Evolutionary conservation across 2,888 invertebrate species (phyloP).

Genomic region (Mantis religiosa): DNA sequence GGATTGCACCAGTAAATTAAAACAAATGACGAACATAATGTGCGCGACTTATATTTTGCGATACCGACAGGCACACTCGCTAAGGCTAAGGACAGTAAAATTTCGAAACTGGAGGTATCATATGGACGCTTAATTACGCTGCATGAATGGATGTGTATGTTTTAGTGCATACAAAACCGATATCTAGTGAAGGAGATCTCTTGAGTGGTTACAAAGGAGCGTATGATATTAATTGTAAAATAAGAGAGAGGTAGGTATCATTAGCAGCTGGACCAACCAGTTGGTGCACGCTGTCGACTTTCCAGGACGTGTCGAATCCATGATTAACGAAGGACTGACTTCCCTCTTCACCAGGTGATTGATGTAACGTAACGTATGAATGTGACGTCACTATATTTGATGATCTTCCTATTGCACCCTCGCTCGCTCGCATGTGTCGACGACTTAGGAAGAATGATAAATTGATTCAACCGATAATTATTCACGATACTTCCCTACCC

Average conservation of each 20-base stretch:
- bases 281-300: neutral
- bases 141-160: too few species aligned
- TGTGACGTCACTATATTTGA: conserved; percentile 29
- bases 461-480: conserved; percentile 26
- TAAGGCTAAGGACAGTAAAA: too few species aligned
- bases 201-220: too few species aligned
- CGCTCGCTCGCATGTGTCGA: conserved; percentile 4
- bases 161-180: too few species aligned
- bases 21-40: too few species aligned
- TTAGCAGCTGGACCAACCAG: neutral
- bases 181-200: too few species aligned
- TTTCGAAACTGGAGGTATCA: too few species aligned
- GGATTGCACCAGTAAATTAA: too few species aligned
- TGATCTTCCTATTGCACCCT: conserved; percentile 28
- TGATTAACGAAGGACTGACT: conserved; percentile 8
- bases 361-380: conserved; percentile 26
- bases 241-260: neutral
- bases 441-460: conserved; percentile 24
- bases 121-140: too few species aligned
- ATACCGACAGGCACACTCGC: too few species aligned
- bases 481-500: neutral
- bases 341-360: conserved; percentile 20
- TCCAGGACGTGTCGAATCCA: neutral
- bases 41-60: too few species aligned
- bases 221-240: neutral